A percentile compares a stretch with the other conserved stretches of the same genome.
These are phyloP conservation scores for Hyposoter dolosus DNA, from an alignment of 2,888 invertebrate genomes.

Conservation along the genomic window DNA sequence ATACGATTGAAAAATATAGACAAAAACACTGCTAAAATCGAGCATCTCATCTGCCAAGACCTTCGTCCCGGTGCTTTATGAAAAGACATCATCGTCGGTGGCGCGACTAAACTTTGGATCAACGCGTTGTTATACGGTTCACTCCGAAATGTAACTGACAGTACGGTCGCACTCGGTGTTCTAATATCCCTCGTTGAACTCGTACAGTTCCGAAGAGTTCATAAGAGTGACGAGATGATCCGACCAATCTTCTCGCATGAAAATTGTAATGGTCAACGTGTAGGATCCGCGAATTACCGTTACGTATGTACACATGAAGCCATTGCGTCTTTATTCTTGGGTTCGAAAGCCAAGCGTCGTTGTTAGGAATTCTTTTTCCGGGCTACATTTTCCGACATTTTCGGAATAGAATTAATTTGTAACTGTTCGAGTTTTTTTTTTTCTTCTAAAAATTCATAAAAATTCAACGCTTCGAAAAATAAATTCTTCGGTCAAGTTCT, in stretches of 20 bases:
- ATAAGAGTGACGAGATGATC: conserved; percentile 34
- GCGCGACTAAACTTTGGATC: not conserved
- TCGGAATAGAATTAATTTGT: too few species aligned
- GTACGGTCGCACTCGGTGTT: conserved; percentile 1
- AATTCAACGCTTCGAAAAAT: not conserved
- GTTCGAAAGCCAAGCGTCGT: not conserved
- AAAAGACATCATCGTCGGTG: conserved; percentile 18
- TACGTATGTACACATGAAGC: not conserved
- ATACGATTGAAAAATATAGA: conserved; percentile 31
- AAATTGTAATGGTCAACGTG: conserved; percentile 60
- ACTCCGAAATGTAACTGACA: conserved; percentile 52
- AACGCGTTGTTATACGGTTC: conserved; percentile 22
- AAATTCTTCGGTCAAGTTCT: not conserved
- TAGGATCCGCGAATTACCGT: conserved; percentile 58
- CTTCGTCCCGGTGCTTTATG: conserved; percentile 2
- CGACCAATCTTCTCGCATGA: conserved; percentile 58
- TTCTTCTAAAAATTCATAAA: not conserved
- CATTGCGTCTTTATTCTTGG: not conserved
- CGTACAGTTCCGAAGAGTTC: conserved; percentile 17
- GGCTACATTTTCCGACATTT: too few species aligned
- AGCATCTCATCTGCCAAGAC: conserved; percentile 8
- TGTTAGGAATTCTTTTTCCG: too few species aligned
- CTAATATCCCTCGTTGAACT: conserved; percentile 24
- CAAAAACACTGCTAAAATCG: conserved; percentile 30
- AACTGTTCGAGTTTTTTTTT: too few species aligned